Base-by-base conservation (phyloP, 2,113 vertebrate species). In the Sarotherodon lohbergeri region DNA sequence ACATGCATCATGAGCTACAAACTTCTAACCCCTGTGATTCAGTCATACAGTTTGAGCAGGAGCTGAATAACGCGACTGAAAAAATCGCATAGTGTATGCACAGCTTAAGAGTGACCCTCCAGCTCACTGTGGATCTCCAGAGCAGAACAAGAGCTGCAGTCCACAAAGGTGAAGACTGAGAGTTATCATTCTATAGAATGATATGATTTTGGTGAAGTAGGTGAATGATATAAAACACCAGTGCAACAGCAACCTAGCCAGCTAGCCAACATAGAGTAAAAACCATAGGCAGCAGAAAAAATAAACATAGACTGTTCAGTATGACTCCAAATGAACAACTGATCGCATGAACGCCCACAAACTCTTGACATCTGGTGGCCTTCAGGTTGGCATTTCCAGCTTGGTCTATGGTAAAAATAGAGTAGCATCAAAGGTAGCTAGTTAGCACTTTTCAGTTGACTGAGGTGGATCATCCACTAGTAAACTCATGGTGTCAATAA, bases 51-150 rank as follows among this genome's bases (percentile, higher is more conserved):
- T 61, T 61, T 61, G 57, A 61, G 57, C 57, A 61, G 57, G 29
- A 61, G 29, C 57, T 61, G 57, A 61, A 34, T 61, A 34, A 61
- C 5, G 5, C 3, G 5, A 61, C 16, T 10, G 57, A 61, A 61
- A 61, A 61, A 10, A 61, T 61, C 0, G 9, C 59, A 32, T 5
- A 34, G 16, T 34, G 29, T 61, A 19, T 61, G 0, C 57, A 29
- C 57, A 34, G 57, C 57, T 19, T 63, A 63, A 63, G 9, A 63
- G 59, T 63, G 29, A 11, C 5, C 29, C 59, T 63, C 5, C 29
- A 63, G 59, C 59, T 63, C 16, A 63, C 16, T 63, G 16, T 34
- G 59, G 59, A 34, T 63, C 59, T 63, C 59, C 59, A 63, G 59
- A 63, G 59, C 59, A 63, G 59, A 63, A 19, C 59, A 0, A 34